phyloP scores from a whole-genome alignment of 92 coral and sea anemone species.

The Chrysogorgia sp. region DNA sequence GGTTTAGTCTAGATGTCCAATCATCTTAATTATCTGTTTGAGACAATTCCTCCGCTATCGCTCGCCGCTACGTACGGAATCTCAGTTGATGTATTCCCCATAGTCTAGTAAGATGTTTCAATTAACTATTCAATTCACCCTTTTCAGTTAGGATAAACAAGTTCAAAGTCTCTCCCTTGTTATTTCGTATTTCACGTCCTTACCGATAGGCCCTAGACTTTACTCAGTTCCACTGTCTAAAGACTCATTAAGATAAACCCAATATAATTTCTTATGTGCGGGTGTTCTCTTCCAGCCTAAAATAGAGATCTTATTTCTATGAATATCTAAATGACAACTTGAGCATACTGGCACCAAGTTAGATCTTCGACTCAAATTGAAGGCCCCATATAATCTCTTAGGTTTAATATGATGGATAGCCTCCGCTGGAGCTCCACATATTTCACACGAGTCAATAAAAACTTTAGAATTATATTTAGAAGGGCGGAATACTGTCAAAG shows the following conservation, averaged over 20 bases:
- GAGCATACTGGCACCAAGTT: slow-evolving; percentile 49
- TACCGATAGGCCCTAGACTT: slow-evolving; percentile 44
- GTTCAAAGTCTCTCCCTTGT: slow-evolving; percentile 48
- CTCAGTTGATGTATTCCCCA: slow-evolving; percentile 46
- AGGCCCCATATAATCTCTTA: slow-evolving; percentile 13
- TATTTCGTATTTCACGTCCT: slow-evolving; percentile 45
- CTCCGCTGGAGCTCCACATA: slow-evolving; percentile 49
- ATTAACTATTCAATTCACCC: slow-evolving; percentile 51
- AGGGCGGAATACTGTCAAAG: slow-evolving; percentile 51
- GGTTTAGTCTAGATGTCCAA: slow-evolving; percentile 55
- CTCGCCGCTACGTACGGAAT: slow-evolving; percentile 46
- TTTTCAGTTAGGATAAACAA: slow-evolving; percentile 53
- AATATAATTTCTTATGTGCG: slow-evolving; percentile 43
- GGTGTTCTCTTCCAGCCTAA: slow-evolving; percentile 54
- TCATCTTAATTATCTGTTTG: slow-evolving; percentile 50
- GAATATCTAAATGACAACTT: slow-evolving; percentile 52
- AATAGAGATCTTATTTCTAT: slow-evolving; percentile 49
- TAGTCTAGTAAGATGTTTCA: slow-evolving; percentile 51
- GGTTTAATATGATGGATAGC: slow-evolving; percentile 46
- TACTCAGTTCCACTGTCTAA: slow-evolving; percentile 55
- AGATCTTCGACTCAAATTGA: slow-evolving; percentile 39
- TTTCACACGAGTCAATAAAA: slow-evolving; percentile 50
- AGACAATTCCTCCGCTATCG: slow-evolving; percentile 52
- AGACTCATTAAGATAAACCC: slow-evolving; percentile 53
- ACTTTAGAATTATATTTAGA: too few species aligned